Conservation (phyloP, 2,797 vertebrate species). For the Tiaroga cobitis region DNA sequence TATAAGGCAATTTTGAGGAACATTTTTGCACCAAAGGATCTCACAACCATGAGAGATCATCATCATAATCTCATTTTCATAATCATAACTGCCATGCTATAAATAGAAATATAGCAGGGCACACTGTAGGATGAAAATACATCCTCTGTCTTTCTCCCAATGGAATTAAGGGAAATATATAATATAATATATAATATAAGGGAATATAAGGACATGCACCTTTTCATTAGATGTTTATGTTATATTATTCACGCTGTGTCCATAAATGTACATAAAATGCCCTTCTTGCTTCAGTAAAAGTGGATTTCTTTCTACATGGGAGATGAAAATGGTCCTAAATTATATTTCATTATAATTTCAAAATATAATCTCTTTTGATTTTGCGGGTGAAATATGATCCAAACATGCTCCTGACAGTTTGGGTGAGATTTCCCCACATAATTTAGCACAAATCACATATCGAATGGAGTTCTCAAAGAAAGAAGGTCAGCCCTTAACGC, state of each 20-base stretch:
- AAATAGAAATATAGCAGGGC: not conserved
- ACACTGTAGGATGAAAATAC: not conserved
- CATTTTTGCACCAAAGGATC: not conserved
- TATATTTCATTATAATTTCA: not conserved
- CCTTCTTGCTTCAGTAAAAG: not conserved
- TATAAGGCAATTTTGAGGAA: not conserved
- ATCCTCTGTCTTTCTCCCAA: not conserved
- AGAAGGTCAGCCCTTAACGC: constrained; percentile 18
- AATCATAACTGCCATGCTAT: not conserved
- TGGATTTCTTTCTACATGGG: not conserved
- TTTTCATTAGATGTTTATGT: constrained; percentile 14
- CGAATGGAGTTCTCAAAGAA: constrained; percentile 12
- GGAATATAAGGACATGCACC: not conserved
- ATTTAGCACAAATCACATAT: constrained; percentile 24
- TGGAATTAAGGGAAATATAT: too few relatives aligned
- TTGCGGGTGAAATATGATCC: not conserved
- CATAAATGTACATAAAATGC: not conserved
- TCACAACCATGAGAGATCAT: not conserved
- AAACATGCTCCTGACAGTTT: not conserved
- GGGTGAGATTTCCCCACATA: not conserved
- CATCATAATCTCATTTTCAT: not conserved
- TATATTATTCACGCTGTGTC: not conserved
- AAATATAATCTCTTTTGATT: not conserved
- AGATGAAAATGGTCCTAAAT: not conserved
- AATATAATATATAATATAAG: too few relatives aligned